Evolutionary conservation across 2,113 vertebrate species (phyloP).

Genomic region (Naja naja): DNA sequence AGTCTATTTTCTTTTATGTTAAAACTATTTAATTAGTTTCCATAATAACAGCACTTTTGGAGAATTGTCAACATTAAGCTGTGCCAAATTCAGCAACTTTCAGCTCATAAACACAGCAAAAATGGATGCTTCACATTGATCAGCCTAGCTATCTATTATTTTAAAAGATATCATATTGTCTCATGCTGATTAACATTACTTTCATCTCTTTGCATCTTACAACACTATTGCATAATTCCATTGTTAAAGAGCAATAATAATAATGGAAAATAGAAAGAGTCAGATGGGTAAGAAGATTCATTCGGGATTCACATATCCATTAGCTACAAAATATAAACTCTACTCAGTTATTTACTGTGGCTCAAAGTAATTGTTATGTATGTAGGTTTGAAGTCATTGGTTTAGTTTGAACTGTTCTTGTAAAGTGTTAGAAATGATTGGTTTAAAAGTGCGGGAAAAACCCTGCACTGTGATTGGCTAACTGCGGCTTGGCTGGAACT

Average conservation of each 20-base stretch:
- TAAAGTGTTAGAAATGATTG: too few species aligned
- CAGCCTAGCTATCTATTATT: neutral
- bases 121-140: neutral
- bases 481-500: too few species aligned
- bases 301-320: neutral
- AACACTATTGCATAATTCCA: neutral
- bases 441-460: too few species aligned
- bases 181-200: neutral
- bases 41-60: neutral
- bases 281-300: neutral
- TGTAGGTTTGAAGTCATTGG: too few species aligned
- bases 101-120: neutral
- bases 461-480: too few species aligned
- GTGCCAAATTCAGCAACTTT: neutral
- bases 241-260: constrained; percentile 29
- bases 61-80: neutral
- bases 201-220: constrained; percentile 2
- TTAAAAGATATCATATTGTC: neutral
- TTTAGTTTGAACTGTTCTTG: too few species aligned
- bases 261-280: neutral
- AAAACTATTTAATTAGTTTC: neutral
- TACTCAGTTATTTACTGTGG: neutral
- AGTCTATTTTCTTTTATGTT: neutral
- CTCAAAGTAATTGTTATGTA: too few species aligned
- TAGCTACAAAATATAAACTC: neutral